Base-by-base conservation (phyloP, 2,888 invertebrate species). In the Podabrus alpinus region DNA sequence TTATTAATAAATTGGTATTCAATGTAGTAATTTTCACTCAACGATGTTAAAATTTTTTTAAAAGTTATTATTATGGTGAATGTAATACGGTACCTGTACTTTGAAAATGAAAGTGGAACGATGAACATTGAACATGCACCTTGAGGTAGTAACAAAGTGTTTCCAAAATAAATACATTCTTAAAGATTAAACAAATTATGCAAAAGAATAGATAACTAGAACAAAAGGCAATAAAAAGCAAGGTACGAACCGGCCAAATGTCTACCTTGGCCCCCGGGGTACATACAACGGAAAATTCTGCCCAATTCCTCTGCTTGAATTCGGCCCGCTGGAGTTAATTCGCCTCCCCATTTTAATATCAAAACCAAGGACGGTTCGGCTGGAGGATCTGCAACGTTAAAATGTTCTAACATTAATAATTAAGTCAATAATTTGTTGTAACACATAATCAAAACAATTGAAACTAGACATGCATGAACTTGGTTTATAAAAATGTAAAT, bases 341-440 rank as follows among this genome's bases (percentile, higher is more conserved):
- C 99, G 66, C 99, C 99, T 78, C 99, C 99, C 99, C 99, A 99
- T 89, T 99, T 99, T 78, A 99, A 90, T 79, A 99, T 99, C 80
- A 99, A 89, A 71, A 99, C 96, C 76, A 99, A 89, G 0, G 98
- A 98, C 0, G 99, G 98, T 82, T 97, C 97, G 60, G 95, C 94
- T 3, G 95, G 94, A 76, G 92, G 92, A 87, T 97, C 96, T 93
- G 90, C 90, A 90, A 85, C 76, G 85, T 85, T 79, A 64, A 64
- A 19, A n/a, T n/a, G n/a, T n/a, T 17, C 19, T 78, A 61, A 66
- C 11, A 62, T 17, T 62, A 17, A 68, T 71, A 17, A 21, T 15
- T 11, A 24, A 24, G 16, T 24, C 2, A n/a, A n/a, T 7, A 25
- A 45, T n/a, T n/a, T 45, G 45, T 45, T 7, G n/a, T 0, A 45